Evolutionary conservation across 2,113 vertebrate genomes (phyloP).

Genomic region (Syngnathus floridae): DNA sequence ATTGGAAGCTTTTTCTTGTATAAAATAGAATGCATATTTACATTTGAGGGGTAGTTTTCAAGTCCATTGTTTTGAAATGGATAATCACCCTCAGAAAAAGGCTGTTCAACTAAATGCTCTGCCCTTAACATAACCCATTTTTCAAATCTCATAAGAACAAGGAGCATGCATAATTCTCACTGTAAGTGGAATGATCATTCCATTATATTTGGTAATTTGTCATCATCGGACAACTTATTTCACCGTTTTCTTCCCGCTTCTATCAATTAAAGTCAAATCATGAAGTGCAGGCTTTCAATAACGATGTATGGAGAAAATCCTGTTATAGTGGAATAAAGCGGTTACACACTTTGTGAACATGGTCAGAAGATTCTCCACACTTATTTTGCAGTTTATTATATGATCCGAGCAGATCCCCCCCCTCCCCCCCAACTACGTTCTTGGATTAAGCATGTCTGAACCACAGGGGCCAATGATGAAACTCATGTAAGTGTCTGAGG

Average conservation of each 20-base stretch:
- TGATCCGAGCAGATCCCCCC: slow-evolving; percentile 39
- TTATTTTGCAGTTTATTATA: slow-evolving; percentile 45
- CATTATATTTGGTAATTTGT: slow-evolving; percentile 61
- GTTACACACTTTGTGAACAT: slow-evolving; percentile 40
- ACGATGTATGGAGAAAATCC: slow-evolving; percentile 57
- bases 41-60: background rate
- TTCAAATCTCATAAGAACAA: slow-evolving; percentile 33
- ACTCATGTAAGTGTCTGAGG: slow-evolving; percentile 19
- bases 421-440: slow-evolving; percentile 21
- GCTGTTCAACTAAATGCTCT: slow-evolving; percentile 31
- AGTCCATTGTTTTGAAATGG: slow-evolving; percentile 5
- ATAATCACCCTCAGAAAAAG: slow-evolving; percentile 3
- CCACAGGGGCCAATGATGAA: slow-evolving; percentile 46
- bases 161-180: slow-evolving; percentile 56
- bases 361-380: slow-evolving; percentile 39
- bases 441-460: slow-evolving; percentile 49
- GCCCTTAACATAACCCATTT: slow-evolving; percentile 32
- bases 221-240: slow-evolving; percentile 36
- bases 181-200: slow-evolving; percentile 54
- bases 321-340: slow-evolving; percentile 58
- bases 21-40: background rate
- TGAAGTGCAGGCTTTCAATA: slow-evolving; percentile 50
- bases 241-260: slow-evolving; percentile 31
- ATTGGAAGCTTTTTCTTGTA: background rate
- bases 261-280: slow-evolving; percentile 64